These are phyloP conservation scores for Eulimnadia texana DNA, from an alignment of 1,140 invertebrate species.

Conservation along the genomic window DNA sequence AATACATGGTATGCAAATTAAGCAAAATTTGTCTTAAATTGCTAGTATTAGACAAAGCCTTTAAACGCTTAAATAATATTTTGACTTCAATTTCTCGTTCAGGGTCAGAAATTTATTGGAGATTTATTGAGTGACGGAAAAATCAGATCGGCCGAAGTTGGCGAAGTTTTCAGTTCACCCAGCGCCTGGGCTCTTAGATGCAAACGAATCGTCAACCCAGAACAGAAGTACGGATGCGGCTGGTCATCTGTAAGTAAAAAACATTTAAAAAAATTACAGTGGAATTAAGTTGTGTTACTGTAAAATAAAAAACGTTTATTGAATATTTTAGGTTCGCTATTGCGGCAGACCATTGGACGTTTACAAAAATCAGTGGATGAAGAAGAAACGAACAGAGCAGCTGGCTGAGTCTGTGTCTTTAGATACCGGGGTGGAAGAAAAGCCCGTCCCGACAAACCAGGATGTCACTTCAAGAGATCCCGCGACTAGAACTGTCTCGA, in stretches of 20 bases:
- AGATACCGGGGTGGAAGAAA: not conserved
- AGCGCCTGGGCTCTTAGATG: conserved; percentile 84
- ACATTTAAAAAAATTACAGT: not conserved
- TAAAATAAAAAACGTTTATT: conserved; percentile 2
- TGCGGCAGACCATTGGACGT: conserved; percentile 57
- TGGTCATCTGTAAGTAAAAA: conserved; percentile 49
- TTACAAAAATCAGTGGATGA: conserved; percentile 69
- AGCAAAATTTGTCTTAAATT: not conserved
- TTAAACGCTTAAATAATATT: conserved; percentile 4
- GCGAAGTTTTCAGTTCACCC: conserved; percentile 73
- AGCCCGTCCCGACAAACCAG: not conserved
- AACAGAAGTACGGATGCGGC: conserved; percentile 80
- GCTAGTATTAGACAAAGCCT: not conserved
- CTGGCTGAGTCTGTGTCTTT: conserved; percentile 33
- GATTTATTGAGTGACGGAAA: conserved; percentile 71
- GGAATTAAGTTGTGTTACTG: too few species aligned
- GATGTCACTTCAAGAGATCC: not conserved
- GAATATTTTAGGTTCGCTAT: conserved; percentile 2
- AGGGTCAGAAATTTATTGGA: conserved; percentile 78
- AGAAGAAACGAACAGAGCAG: conserved; percentile 44
- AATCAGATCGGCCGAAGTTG: conserved; percentile 73
- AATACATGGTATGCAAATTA: conserved; percentile 57
- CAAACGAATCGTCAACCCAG: conserved; percentile 76
- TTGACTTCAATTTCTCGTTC: conserved; percentile 17
- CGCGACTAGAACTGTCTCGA: conserved; percentile 38